Percentiles rank a stretch among this genome's conserved stretches.
Conservation (phyloP, 1,140 invertebrate species). For the Aphaenogaster ashmeadi region DNA sequence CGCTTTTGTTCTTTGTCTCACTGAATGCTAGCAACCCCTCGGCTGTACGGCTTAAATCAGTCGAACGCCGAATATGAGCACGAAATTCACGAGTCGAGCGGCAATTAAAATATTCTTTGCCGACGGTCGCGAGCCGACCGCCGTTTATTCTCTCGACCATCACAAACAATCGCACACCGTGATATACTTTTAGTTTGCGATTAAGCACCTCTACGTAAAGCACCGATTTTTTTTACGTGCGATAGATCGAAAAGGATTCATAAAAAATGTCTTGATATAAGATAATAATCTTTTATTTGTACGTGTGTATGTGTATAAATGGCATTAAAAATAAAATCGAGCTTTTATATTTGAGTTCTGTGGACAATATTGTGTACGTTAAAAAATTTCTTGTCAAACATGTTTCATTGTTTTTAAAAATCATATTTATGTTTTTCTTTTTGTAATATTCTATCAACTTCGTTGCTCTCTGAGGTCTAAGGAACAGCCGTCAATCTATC, state of each 20-base stretch:
- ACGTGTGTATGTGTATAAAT: background rate
- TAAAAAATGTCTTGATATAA: background rate
- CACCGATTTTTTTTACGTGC: background rate
- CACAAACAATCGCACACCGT: conserved; percentile 61
- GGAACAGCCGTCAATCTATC: conserved; percentile 6
- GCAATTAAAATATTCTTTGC: conserved; percentile 82
- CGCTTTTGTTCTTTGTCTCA: conserved; percentile 86
- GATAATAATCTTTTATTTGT: conserved; percentile 17
- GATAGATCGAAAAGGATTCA: background rate
- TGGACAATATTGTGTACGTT: background rate
- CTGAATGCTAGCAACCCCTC: conserved; percentile 83
- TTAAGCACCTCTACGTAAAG: conserved; percentile 18
- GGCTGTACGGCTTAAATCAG: conserved; percentile 80
- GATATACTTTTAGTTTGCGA: conserved; percentile 53
- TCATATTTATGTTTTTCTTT: background rate
- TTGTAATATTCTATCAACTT: conserved; percentile 4
- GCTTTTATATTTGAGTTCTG: background rate
- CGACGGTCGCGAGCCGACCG: conserved; percentile 50
- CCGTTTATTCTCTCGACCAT: conserved; percentile 70
- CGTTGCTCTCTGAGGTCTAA: background rate
- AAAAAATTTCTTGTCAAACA: background rate
- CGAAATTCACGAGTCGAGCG: conserved; percentile 78
- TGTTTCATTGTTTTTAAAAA: background rate
- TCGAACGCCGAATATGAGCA: conserved; percentile 80
- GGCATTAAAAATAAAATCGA: background rate